Percentiles rank a stretch among this genome's conserved stretches.
phyloP scores from a whole-genome alignment of 2,113 vertebrate genomes.

The Perca schrenkii region DNA sequence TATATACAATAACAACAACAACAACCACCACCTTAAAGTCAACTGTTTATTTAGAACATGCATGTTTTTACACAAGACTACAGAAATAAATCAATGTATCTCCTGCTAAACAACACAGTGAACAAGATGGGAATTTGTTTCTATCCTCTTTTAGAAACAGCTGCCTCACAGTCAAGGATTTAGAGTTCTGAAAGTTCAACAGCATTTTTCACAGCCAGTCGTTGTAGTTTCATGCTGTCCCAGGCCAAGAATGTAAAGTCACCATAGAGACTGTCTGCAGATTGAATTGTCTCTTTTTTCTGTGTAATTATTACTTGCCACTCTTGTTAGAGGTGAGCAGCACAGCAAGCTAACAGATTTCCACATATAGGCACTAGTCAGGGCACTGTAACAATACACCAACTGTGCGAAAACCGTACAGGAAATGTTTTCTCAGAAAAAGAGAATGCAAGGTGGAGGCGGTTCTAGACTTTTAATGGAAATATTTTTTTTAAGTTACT shows the following conservation, averaged over 20 bases:
- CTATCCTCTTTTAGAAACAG: constrained; percentile 14
- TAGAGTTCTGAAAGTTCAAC: constrained; percentile 72
- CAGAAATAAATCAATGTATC: constrained; percentile 3
- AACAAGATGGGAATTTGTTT: constrained; percentile 19
- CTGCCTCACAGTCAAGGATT: constrained; percentile 50
- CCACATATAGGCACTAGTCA: constrained; percentile 2
- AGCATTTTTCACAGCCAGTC: constrained; percentile 39
- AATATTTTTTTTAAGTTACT: not conserved
- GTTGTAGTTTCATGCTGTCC: constrained; percentile 52
- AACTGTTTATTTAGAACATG: constrained; percentile 1
- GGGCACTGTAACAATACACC: constrained; percentile 21
- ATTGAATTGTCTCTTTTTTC: constrained; percentile 31
- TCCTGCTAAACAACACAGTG: constrained; percentile 27
- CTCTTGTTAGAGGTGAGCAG: constrained; percentile 1
- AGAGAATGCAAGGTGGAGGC: not conserved
- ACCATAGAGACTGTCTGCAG: constrained; percentile 31
- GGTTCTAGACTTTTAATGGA: constrained; percentile 17
- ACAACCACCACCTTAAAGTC: not conserved
- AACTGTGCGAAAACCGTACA: constrained; percentile 30
- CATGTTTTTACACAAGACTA: not conserved
- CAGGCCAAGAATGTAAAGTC: constrained; percentile 69
- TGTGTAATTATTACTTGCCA: constrained; percentile 33
- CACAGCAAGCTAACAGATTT: constrained; percentile 11
- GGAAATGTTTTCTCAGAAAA: constrained; percentile 30
- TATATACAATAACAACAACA: not conserved